Conservation (phyloP, 1,140 invertebrate species). For the Polyergus mexicanus region DNA sequence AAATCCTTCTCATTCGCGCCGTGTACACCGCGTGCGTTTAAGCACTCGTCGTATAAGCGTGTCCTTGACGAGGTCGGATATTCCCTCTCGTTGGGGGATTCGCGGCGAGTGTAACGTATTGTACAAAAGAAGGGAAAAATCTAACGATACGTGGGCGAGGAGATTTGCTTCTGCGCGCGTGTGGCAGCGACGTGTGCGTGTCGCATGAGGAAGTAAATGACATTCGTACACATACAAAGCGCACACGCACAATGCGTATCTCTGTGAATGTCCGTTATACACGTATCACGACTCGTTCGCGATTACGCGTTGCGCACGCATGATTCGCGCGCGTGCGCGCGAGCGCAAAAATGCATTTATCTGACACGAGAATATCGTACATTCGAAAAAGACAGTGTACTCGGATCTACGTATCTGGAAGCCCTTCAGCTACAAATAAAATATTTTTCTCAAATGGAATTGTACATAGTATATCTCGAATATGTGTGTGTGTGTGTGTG, state of each 20-base stretch:
- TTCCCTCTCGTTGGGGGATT: slow-evolving; percentile 57
- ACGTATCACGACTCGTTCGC: slow-evolving; percentile 9
- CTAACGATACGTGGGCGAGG: slow-evolving; percentile 26
- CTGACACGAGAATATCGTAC: neutral
- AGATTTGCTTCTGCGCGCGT: neutral
- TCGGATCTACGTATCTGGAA: neutral
- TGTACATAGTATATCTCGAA: too few species aligned
- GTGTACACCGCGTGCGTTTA: slow-evolving; percentile 41
- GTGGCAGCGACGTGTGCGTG: slow-evolving; percentile 18
- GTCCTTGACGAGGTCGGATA: slow-evolving; percentile 63
- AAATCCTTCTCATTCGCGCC: slow-evolving; percentile 17
- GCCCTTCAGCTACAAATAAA: neutral
- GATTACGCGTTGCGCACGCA: slow-evolving; percentile 58
- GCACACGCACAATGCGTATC: neutral
- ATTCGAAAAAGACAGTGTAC: neutral
- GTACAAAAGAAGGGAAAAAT: slow-evolving; percentile 55
- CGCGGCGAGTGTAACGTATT: slow-evolving; percentile 41
- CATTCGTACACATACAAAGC: neutral
- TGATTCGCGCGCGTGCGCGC: slow-evolving; percentile 65
- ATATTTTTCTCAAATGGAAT: too few species aligned
- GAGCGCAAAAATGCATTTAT: neutral
- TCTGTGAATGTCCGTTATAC: neutral
- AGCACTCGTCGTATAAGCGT: slow-evolving; percentile 37
- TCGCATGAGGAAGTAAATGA: slow-evolving; percentile 31
- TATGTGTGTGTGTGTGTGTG: too few species aligned